Percentiles rank a stretch among this genome's conserved stretches.
phyloP scores from a whole-genome alignment of 2,797 vertebrate species.

The Tarsius wallacei region DNA sequence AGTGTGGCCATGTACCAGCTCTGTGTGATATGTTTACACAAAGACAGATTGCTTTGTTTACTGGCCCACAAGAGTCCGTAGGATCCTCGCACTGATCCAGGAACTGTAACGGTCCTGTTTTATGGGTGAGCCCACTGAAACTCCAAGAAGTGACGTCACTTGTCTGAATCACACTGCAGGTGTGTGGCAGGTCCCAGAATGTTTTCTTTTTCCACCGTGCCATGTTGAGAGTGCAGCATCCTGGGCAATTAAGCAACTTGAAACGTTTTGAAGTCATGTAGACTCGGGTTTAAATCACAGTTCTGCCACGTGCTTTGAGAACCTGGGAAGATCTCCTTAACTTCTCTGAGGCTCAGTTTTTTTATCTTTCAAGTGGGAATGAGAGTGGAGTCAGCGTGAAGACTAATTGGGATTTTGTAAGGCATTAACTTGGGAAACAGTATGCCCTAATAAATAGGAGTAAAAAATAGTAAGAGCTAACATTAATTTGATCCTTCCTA shows the following conservation, averaged over 20 bases:
- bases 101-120: not conserved
- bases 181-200: not conserved
- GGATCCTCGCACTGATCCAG: not conserved
- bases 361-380: not conserved
- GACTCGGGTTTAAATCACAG: not conserved
- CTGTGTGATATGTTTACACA: fast-evolving
- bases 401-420: fast-evolving
- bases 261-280: not conserved
- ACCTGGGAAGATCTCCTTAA: not conserved
- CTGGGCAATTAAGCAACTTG: not conserved
- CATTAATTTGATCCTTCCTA: fast-evolving
- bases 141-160: not conserved
- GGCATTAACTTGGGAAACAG: not conserved
- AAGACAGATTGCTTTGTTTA: not conserved
- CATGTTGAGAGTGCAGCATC: fast-evolving
- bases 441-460: not conserved
- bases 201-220: not conserved
- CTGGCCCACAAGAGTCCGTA: not conserved
- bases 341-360: not conserved
- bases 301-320: not conserved
- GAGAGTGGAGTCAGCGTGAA: not conserved
- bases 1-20: too few relatives aligned
- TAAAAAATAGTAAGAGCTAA: too few relatives aligned
- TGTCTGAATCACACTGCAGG: fast-evolving
- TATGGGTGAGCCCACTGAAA: too few relatives aligned